These are phyloP conservation scores for Paratrypauchen microcephalus DNA, from an alignment of 2,797 vertebrate genomes.

Conservation along the genomic window DNA sequence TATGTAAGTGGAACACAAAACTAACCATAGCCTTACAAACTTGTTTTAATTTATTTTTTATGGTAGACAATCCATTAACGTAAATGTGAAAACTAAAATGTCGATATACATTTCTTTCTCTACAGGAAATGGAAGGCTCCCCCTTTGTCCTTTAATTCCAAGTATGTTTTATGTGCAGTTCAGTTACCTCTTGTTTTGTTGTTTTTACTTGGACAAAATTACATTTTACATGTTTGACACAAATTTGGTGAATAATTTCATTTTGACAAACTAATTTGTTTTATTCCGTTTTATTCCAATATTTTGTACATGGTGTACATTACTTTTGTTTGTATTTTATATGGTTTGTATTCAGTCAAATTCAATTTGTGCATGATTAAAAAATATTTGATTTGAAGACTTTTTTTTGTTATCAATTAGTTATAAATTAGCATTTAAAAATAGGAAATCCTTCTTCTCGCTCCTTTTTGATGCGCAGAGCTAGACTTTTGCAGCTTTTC, in stretches of 20 bases:
- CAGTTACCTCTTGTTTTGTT: background rate
- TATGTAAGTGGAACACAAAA: slow-evolving; percentile 14
- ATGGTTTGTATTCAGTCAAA: background rate
- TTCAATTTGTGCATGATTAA: background rate
- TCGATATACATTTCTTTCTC: background rate
- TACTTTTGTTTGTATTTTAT: background rate
- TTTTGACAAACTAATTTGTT: slow-evolving; percentile 1
- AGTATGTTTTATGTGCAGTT: slow-evolving; percentile 11
- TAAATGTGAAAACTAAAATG: background rate
- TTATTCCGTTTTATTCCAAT: background rate
- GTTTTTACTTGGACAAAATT: slow-evolving; percentile 12
- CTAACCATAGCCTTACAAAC: background rate
- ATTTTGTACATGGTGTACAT: background rate
- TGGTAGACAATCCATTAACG: no score
- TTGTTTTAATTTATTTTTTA: background rate
- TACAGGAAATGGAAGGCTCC: slow-evolving; percentile 5
- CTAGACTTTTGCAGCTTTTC: slow-evolving; percentile 30
- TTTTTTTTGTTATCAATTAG: background rate
- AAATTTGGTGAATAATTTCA: background rate
- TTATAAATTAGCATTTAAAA: slow-evolving; percentile 2
- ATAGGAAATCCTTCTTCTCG: slow-evolving; percentile 51
- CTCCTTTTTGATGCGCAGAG: slow-evolving; percentile 32
- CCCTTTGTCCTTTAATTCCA: slow-evolving; percentile 4
- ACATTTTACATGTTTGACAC: background rate
- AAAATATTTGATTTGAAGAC: background rate